Evolutionary conservation across 2,888 invertebrate genomes (phyloP).

Genomic region (Calliopum simillimum): DNA sequence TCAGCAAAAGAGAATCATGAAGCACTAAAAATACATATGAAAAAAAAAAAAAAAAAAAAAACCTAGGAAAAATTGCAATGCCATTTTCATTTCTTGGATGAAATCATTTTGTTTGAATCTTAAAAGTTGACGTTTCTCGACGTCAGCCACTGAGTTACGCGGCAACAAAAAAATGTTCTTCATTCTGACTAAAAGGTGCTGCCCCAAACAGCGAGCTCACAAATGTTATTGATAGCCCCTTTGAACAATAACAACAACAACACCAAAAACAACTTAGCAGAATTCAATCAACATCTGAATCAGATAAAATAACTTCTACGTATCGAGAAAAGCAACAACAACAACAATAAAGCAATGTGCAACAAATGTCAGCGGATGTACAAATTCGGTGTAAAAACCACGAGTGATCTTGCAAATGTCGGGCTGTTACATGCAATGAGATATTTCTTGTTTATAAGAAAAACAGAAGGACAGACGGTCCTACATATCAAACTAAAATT

Average conservation of each 20-base stretch:
- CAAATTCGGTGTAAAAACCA: no score
- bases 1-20: not conserved
- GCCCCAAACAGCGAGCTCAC: conserved; percentile 5
- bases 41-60: conserved; percentile 1
- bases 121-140: conserved; percentile 6
- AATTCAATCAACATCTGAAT: conserved; percentile 48
- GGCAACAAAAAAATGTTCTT: not conserved
- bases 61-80: not conserved
- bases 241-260: conserved; percentile 14
- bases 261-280: conserved; percentile 7
- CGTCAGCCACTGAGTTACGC: conserved; percentile 32
- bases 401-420: no score
- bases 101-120: conserved; percentile 32
- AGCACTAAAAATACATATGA: not conserved
- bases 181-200: conserved; percentile 14
- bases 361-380: no score
- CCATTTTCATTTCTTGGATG: conserved; percentile 15
- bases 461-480: no score
- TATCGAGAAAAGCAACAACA: conserved; percentile 12
- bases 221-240: not conserved
- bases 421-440: no score
- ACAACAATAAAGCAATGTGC: conserved; percentile 4
- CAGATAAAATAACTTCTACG: conserved; percentile 17
- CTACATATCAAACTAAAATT: no score
- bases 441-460: no score